These are phyloP conservation scores for Dascillus cervinus DNA, from an alignment of 2,888 invertebrate genomes.

Conservation along the genomic window DNA sequence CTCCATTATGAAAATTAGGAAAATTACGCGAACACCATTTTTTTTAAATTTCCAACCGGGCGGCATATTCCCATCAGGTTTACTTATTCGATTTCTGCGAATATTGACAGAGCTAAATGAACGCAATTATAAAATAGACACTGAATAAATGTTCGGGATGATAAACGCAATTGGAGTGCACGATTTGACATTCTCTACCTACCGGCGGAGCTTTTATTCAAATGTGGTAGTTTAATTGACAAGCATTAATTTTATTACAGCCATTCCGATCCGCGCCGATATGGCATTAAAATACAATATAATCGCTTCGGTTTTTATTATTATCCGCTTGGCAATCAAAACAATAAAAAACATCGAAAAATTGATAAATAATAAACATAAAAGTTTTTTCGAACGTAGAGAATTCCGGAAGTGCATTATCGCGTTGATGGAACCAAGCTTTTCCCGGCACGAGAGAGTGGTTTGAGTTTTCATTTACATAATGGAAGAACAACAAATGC, in stretches of 20 bases:
- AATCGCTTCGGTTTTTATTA: too few relatives aligned
- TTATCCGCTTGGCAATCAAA: too few relatives aligned
- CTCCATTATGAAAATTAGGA: too few relatives aligned
- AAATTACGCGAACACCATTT: too few relatives aligned
- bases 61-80: neutral
- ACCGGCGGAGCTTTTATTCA: constrained; percentile 12
- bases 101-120: constrained; percentile 7
- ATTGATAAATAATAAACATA: constrained; percentile 16
- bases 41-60: too few relatives aligned
- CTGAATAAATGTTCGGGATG: constrained; percentile 11
- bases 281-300: too few relatives aligned
- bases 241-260: constrained; percentile 17
- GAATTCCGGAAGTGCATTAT: constrained; percentile 38
- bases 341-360: too few relatives aligned
- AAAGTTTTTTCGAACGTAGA: constrained; percentile 19
- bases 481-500: constrained; percentile 47
- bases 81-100: neutral
- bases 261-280: too few relatives aligned
- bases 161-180: constrained; percentile 16
- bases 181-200: constrained; percentile 10
- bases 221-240: constrained; percentile 16
- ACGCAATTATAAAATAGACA: constrained; percentile 11
- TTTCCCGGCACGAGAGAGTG: constrained; percentile 30
- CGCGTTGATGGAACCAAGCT: constrained; percentile 35
- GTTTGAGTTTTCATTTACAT: constrained; percentile 45